Percentiles rank a stretch among this genome's conserved stretches.
Evolutionary conservation across 2,113 vertebrate species (phyloP).

Genomic region (Halichoerus grypus): DNA sequence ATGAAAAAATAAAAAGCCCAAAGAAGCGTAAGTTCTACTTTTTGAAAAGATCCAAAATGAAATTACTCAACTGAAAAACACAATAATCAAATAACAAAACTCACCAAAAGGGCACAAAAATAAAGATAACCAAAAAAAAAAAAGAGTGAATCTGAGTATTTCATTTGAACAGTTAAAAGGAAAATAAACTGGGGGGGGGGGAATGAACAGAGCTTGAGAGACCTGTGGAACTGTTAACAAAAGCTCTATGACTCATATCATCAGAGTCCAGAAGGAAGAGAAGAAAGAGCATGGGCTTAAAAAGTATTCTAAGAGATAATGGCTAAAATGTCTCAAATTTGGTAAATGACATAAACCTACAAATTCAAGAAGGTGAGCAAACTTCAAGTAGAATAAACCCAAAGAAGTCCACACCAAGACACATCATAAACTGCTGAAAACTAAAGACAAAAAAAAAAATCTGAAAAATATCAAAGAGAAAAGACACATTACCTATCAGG

Average conservation of each 20-base stretch:
- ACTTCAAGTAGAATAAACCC: background rate
- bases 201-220: background rate
- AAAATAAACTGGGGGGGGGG: background rate
- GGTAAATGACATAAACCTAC: background rate
- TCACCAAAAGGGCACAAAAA: background rate
- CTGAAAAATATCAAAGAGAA: background rate
- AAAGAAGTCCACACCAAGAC: background rate
- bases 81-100: conserved; percentile 5
- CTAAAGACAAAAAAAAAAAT: background rate
- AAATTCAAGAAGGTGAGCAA: conserved; percentile 44
- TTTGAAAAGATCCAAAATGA: background rate
- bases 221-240: background rate
- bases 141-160: background rate
- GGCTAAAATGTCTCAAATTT: background rate
- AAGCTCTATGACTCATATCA: background rate
- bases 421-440: background rate
- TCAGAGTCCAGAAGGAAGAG: background rate
- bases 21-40: background rate
- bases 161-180: background rate
- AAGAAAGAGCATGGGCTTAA: background rate
- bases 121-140: background rate
- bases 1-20: background rate
- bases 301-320: conserved; percentile 12
- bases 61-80: background rate
- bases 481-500: background rate